Base-by-base conservation (phyloP, 2,797 vertebrate species). In the Acanthurus lineatus region DNA sequence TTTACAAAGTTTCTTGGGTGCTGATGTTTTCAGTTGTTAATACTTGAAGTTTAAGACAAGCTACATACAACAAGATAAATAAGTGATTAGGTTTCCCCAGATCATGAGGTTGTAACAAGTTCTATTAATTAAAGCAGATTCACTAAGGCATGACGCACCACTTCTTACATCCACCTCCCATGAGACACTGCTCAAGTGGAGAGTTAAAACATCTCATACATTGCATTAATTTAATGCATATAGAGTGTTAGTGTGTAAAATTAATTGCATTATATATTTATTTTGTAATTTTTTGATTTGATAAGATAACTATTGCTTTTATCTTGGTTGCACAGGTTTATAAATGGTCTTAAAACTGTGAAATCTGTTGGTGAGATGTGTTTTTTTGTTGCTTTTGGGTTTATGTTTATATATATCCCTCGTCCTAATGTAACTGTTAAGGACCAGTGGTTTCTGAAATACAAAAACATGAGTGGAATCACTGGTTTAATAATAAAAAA, bases 101-200 rank as follows among this genome's bases (percentile, higher is more conserved):
- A 52, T 20, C 3, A 67, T 49, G 3, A 42, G 14, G 2, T 58
- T 25, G 32, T 5, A 56, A 59, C 22, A 57, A 53, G 49, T 28
- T 28, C 2, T 28, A 28, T 28, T 4, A 28, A 28, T 28, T 28
- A 28, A 28, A 28, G 28, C 28, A 28, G 28, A 28, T 28, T 28
- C 28, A 2, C 51, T 72, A 60, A 76, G 52, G 74, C 45, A 73
- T 65, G 67, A 69, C 11, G 73, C 12, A 0, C 14, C 44, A 19
- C 58, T 59, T 69, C 76, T 44, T 64, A 72, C 76, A 75, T 70
- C 73, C 68, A 76, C 38, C 20, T 71, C 61, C 79, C 57, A 53
- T 64, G 9, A 73, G 42, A 38, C 28, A 28, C 28, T 28, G 28
- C 28, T 82, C 19, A 52, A 62, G 62, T 73, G 68, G 72, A 77